Evolutionary conservation across 2,888 invertebrate genomes (phyloP).

Genomic region (Macrosoma leucophasiata): DNA sequence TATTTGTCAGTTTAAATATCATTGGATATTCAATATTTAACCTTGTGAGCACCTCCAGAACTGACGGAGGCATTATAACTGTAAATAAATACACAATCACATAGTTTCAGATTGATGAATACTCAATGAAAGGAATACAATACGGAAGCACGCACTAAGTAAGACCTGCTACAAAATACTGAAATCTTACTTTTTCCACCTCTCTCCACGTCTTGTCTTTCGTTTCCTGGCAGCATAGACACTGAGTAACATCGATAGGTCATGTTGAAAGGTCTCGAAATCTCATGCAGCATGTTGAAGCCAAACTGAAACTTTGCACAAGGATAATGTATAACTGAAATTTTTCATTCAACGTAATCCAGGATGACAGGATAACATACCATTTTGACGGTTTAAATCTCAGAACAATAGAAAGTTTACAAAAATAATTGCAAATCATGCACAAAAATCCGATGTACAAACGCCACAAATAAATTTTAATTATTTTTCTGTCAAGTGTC

Average conservation of each 20-base stretch:
- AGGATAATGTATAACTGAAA: too few relatives aligned
- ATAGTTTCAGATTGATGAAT: constrained; percentile 1
- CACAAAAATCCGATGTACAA: constrained; percentile 15
- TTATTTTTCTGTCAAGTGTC: too few relatives aligned
- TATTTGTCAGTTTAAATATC: constrained; percentile 96
- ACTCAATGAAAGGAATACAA: background rate
- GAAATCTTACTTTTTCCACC: constrained; percentile 92
- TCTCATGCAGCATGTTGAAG: constrained; percentile 92
- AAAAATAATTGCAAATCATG: constrained; percentile 47
- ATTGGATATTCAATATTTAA: constrained; percentile 98
- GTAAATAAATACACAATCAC: constrained; percentile 40
- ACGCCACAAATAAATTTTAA: too few relatives aligned
- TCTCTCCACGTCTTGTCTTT: constrained; percentile 94
- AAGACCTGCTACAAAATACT: background rate
- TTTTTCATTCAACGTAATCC: too few relatives aligned
- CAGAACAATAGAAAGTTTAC: constrained; percentile 18
- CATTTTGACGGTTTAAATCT: constrained; percentile 36
- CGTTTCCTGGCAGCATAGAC: constrained; percentile 95
- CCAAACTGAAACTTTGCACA: constrained; percentile 84
- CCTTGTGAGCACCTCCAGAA: constrained; percentile 92
- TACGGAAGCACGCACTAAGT: too few relatives aligned
- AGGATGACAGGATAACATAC: too few relatives aligned
- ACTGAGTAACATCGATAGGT: constrained; percentile 95
- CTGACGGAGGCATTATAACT: constrained; percentile 99
- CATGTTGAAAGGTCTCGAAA: constrained; percentile 86